phyloP scores from a whole-genome alignment of 2,113 vertebrate species.

The Oryzias curvinotus region DNA sequence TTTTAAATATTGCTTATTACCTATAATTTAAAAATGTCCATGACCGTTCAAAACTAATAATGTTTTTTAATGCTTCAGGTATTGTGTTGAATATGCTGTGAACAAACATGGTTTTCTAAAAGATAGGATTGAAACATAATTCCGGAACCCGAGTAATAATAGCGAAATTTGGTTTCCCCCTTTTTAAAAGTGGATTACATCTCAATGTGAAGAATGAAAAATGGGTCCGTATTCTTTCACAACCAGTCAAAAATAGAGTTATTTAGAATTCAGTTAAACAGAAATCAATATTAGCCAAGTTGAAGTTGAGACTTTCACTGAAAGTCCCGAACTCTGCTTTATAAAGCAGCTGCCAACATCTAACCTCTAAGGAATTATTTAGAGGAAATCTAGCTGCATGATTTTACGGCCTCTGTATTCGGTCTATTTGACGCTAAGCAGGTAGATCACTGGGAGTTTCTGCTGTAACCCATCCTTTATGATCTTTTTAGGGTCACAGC shows the following conservation, averaged over 20 bases:
- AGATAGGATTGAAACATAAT: too few species aligned
- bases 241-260: neutral
- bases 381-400: slow-evolving; percentile 45
- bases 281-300: slow-evolving; percentile 18
- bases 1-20: too few species aligned
- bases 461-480: slow-evolving; percentile 54
- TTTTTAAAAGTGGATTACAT: too few species aligned
- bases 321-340: slow-evolving; percentile 22
- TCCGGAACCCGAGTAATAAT: too few species aligned
- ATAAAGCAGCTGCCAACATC: slow-evolving; percentile 31
- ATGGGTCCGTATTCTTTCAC: too few species aligned
- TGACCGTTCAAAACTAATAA: too few species aligned
- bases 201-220: too few species aligned
- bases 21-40: too few species aligned
- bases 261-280: slow-evolving; percentile 17
- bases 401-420: slow-evolving; percentile 60
- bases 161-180: too few species aligned
- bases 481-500: slow-evolving; percentile 45
- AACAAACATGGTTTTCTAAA: too few species aligned
- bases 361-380: slow-evolving; percentile 45
- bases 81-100: too few species aligned
- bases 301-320: slow-evolving; percentile 5
- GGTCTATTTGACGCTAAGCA: slow-evolving; percentile 64
- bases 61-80: too few species aligned
- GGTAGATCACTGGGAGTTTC: slow-evolving; percentile 64